Evolutionary conservation across 2,113 vertebrate species (phyloP), one percentile per base, ranked within the genome.

Genomic region (Fregetta grallaria): DNA sequence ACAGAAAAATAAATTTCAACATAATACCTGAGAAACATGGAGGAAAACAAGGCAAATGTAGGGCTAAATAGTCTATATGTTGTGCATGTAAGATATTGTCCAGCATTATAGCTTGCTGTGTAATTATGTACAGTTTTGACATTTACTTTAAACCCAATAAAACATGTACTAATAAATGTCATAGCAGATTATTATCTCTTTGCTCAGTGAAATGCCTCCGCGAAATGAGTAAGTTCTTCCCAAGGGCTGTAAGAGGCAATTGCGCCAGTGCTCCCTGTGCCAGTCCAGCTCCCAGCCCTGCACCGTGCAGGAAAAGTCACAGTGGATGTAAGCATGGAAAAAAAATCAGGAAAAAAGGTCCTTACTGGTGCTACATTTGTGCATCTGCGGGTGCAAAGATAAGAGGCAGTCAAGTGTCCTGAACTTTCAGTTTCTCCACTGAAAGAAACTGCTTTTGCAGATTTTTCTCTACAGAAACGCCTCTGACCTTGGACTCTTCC

Each of bases 401-500:
- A 67, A 49, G 40, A 85, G 42, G 29, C 65, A 49, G 38, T 9
- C 49, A 74, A 74, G 12, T 55, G 59, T 65, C 72, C 65, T 74
- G 8, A 92, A 93, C 53, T 90, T 52, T 53, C 36, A 27, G 29
- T 73, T 94, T 89, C 47, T 92, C 32, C 17, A 13, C 71, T 74
- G 73, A 90, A 89, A 92, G 38, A 94, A 95, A 91, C 55, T 61
- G 72, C 59, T 76, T 88, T 94, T 80, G 45, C 66, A 94, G 89
- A 86, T 82, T 50, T 86, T 83, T 63, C 83, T 13, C 17, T 90
- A 91, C 45, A 92, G 95, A 97, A 96, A 73, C 18, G 34, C 21
- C 67, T 94, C 93, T 94, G 95, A 97, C 77, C 49, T 82, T 90
- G 65, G 73, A 89, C 88, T 95, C 56, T 86, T 97, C 87, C 66